phyloP scores from a whole-genome alignment of 2,888 invertebrate genomes.

The Trachelus stipa region DNA sequence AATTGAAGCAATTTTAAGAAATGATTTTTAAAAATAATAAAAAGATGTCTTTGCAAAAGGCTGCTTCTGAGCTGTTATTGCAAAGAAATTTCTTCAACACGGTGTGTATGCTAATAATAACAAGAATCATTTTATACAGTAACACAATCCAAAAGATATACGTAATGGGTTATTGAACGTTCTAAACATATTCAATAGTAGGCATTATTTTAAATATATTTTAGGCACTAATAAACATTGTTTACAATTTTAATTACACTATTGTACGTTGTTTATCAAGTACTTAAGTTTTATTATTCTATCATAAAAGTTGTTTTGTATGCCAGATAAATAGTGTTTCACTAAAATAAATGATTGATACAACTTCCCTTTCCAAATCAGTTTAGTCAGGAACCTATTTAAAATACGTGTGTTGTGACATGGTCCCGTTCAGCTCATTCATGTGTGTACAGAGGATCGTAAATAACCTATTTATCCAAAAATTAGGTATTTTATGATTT shows the following conservation, averaged over 20 bases:
- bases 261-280: neutral
- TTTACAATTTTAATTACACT: no score
- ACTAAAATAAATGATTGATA: neutral
- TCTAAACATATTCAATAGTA: neutral
- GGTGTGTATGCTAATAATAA: neutral
- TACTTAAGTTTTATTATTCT: neutral
- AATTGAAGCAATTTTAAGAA: no score
- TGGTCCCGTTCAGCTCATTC: no score
- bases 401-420: no score
- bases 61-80: no score
- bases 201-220: neutral
- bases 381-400: no score
- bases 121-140: neutral
- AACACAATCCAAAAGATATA: neutral
- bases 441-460: neutral
- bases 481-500: neutral
- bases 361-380: neutral
- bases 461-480: neutral
- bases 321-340: neutral
- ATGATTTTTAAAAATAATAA: no score
- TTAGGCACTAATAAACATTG: neutral
- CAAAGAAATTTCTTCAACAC: no score
- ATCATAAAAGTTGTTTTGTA: neutral
- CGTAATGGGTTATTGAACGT: neutral
- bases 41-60: no score